These are phyloP conservation scores for Cosmia trapezina DNA, from an alignment of 2,888 invertebrate genomes.

Conservation along the genomic window DNA sequence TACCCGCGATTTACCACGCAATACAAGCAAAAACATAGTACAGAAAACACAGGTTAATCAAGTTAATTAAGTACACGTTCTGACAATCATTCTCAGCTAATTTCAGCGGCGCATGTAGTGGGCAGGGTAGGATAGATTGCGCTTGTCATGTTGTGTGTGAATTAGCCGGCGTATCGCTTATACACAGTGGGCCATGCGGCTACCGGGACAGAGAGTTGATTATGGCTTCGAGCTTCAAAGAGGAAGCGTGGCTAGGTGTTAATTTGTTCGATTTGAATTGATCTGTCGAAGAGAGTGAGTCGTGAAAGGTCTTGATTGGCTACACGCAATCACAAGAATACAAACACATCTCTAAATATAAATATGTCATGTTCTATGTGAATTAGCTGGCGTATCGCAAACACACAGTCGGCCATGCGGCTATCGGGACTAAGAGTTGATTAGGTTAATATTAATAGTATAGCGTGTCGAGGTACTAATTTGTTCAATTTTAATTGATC, in stretches of 20 bases:
- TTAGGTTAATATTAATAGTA: slow-evolving; percentile 31
- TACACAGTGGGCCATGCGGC: slow-evolving; percentile 16
- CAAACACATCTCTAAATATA: background rate
- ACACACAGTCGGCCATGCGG: slow-evolving; percentile 7
- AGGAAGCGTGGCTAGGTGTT: slow-evolving; percentile 8
- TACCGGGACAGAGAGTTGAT: slow-evolving; percentile 37
- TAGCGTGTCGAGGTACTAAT: slow-evolving; percentile 9
- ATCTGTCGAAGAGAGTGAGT: background rate
- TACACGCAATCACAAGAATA: background rate
- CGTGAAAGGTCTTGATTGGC: background rate
- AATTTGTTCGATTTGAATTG: slow-evolving; percentile 25
- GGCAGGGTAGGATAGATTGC: slow-evolving; percentile 48
- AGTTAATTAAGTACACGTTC: slow-evolving; percentile 43
- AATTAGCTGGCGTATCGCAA: slow-evolving; percentile 35
- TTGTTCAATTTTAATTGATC: slow-evolving; percentile 18
- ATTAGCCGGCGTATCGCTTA: slow-evolving; percentile 36
- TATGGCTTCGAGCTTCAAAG: slow-evolving; percentile 26
- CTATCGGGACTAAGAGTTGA: slow-evolving; percentile 25
- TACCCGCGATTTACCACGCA: background rate
- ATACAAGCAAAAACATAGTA: slow-evolving; percentile 1
- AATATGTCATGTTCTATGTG: slow-evolving; percentile 28
- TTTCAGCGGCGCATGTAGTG: slow-evolving; percentile 46
- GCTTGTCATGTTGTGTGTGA: slow-evolving; percentile 45
- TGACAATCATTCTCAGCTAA: slow-evolving; percentile 41
- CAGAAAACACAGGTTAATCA: slow-evolving; percentile 27